phyloP scores from a whole-genome alignment of 2,113 vertebrate species.

The Notiomystis cincta region DNA sequence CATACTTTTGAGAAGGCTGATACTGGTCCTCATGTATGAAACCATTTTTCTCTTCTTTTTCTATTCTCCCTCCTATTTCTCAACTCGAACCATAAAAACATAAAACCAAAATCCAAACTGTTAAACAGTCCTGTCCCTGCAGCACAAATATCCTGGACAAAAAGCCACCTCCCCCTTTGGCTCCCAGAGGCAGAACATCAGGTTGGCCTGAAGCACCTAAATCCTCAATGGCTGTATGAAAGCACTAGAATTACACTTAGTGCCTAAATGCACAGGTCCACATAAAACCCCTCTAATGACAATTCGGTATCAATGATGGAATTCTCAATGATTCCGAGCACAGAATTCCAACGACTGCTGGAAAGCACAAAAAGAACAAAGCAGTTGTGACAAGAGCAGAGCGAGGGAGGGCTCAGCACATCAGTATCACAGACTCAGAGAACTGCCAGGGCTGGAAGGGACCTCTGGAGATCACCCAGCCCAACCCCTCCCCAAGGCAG shows the following conservation, averaged over 20 bases:
- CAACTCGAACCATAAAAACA: not conserved
- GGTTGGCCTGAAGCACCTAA: not conserved
- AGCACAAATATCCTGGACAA: not conserved
- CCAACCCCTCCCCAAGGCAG: not conserved
- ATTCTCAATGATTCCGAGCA: fast-evolving
- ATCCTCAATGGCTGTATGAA: not conserved
- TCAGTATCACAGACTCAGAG: not conserved
- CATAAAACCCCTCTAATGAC: not conserved
- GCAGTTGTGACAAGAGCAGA: not conserved
- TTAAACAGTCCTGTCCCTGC: not conserved
- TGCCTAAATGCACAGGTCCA: not conserved
- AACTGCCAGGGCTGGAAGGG: fast-evolving
- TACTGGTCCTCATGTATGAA: not conserved
- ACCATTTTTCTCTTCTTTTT: not conserved
- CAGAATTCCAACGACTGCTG: not conserved
- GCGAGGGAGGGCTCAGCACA: not conserved
- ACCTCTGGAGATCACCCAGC: not conserved
- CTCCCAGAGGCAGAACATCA: not conserved
- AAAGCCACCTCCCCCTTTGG: not conserved
- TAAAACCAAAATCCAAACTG: not conserved
- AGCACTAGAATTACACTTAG: fast-evolving
- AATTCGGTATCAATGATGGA: not conserved
- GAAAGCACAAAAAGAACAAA: not conserved
- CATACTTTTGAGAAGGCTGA: not conserved
- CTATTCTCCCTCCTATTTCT: not conserved